Conservation (phyloP, 2,888 invertebrate genomes). For the Fabriciana adippe region DNA sequence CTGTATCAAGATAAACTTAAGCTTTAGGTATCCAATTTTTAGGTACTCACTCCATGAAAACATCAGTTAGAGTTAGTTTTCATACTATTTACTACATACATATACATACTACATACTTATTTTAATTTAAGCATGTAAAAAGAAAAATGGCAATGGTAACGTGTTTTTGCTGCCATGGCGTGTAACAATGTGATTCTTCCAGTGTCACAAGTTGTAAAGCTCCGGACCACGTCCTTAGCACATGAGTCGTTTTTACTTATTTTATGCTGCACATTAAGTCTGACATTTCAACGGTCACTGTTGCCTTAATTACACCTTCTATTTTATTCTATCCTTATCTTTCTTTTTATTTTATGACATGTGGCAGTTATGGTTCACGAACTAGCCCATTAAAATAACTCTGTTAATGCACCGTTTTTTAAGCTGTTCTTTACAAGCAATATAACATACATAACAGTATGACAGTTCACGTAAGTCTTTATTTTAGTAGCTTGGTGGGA, state of each 20-base stretch:
- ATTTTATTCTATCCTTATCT: conserved; percentile 43
- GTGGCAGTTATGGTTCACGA: conserved; percentile 26
- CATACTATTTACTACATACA: no score
- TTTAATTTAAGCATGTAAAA: conserved; percentile 6
- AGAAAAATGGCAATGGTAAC: conserved; percentile 23
- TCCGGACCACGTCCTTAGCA: conserved; percentile 42
- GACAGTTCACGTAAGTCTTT: no score
- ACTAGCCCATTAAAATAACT: conserved; percentile 28
- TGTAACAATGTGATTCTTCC: conserved; percentile 23
- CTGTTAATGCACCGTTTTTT: conserved; percentile 24
- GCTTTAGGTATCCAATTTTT: not conserved
- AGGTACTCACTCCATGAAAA: not conserved
- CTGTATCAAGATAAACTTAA: conserved; percentile 20
- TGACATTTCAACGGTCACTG: conserved; percentile 70
- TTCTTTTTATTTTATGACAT: conserved; percentile 37
- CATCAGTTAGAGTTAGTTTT: not conserved
- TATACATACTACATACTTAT: not conserved
- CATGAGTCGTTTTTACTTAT: conserved; percentile 55
- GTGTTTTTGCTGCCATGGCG: conserved; percentile 23
- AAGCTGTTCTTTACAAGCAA: conserved; percentile 9
- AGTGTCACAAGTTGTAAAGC: conserved; percentile 34
- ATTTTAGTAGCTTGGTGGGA: no score
- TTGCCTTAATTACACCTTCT: conserved; percentile 57
- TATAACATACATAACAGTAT: not conserved
- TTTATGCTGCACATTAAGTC: conserved; percentile 56